A percentile compares a stretch with the other conserved stretches of the same genome.
These are phyloP conservation scores for Palaemon carinicauda DNA, from an alignment of 1,140 invertebrate species.

Conservation along the genomic window DNA sequence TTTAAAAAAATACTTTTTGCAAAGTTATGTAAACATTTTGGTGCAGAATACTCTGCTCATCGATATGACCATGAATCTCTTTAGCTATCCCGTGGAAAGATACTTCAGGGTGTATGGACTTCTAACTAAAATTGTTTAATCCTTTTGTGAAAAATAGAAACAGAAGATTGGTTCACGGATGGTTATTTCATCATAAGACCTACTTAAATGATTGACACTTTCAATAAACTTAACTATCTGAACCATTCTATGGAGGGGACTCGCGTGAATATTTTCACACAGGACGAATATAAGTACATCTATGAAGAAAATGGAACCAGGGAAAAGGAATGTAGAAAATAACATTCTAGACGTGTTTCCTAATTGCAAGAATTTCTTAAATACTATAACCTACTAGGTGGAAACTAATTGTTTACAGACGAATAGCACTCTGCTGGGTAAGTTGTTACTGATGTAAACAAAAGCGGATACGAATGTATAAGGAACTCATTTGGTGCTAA, in stretches of 20 bases:
- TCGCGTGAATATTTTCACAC: too few species aligned
- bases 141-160: neutral
- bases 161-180: constrained; percentile 14
- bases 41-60: constrained; percentile 11
- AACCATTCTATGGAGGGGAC: too few species aligned
- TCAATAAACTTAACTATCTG: too few species aligned
- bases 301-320: constrained; percentile 18
- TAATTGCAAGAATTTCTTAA: constrained; percentile 5
- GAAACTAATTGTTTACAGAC: constrained; percentile 1
- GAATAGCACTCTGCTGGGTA: too few species aligned
- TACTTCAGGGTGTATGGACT: constrained; percentile 18
- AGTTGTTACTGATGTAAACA: too few species aligned
- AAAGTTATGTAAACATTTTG: constrained; percentile 23
- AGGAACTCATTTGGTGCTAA: constrained; percentile 5
- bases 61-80: constrained; percentile 12
- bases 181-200: constrained; percentile 13
- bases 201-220: neutral
- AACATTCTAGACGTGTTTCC: neutral
- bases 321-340: constrained; percentile 13
- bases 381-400: too few species aligned
- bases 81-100: constrained; percentile 10
- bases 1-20: constrained; percentile 17
- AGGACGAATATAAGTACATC: neutral
- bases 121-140: constrained; percentile 3
- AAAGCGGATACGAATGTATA: neutral